A percentile compares a stretch with the other conserved stretches of the same genome.
These are phyloP conservation scores for Drosophila mulleri DNA, from an alignment of 2,888 invertebrate species.

Conservation along the genomic window DNA sequence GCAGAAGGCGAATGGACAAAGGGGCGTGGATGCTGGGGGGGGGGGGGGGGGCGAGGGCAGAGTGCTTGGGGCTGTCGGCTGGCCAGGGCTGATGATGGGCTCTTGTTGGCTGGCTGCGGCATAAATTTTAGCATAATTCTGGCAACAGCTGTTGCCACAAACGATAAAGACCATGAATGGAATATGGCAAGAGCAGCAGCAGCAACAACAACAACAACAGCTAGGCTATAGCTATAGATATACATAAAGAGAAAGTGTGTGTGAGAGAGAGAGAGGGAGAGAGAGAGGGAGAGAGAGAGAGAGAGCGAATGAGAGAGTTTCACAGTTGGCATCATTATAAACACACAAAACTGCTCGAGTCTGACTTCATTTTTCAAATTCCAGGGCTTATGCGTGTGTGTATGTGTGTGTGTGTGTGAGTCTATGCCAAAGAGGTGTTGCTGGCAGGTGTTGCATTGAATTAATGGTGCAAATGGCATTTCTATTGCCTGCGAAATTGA, in stretches of 20 bases:
- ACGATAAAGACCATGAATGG: constrained; percentile 79
- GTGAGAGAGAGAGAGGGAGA: neutral
- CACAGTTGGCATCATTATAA: constrained; percentile 65
- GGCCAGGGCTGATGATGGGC: constrained; percentile 19
- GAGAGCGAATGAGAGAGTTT: too few relatives aligned
- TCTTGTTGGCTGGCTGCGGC: constrained; percentile 55
- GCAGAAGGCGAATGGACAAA: constrained; percentile 15
- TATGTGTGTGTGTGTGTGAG: constrained; percentile 2
- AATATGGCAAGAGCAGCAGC: constrained; percentile 52
- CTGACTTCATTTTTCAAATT: constrained; percentile 77
- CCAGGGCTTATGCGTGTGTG: constrained; percentile 15
- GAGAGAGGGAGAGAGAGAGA: neutral
- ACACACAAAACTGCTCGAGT: constrained; percentile 64
- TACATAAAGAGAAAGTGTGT: neutral
- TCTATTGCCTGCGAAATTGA: constrained; percentile 80
- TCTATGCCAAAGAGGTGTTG: constrained; percentile 64
- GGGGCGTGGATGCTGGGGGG: constrained; percentile 3
- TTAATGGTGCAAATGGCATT: constrained; percentile 81
- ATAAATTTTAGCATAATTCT: constrained; percentile 77
- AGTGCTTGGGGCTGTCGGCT: too few relatives aligned
- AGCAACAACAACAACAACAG: constrained; percentile 16
- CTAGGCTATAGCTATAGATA: constrained; percentile 43
- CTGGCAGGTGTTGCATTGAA: constrained; percentile 78
- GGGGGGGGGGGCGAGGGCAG: too few relatives aligned
- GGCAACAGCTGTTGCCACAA: constrained; percentile 80